Evolutionary conservation across 2,888 invertebrate genomes (phyloP), one percentile per base, ranked within the genome.

Genomic region (Cantharis nigra): DNA sequence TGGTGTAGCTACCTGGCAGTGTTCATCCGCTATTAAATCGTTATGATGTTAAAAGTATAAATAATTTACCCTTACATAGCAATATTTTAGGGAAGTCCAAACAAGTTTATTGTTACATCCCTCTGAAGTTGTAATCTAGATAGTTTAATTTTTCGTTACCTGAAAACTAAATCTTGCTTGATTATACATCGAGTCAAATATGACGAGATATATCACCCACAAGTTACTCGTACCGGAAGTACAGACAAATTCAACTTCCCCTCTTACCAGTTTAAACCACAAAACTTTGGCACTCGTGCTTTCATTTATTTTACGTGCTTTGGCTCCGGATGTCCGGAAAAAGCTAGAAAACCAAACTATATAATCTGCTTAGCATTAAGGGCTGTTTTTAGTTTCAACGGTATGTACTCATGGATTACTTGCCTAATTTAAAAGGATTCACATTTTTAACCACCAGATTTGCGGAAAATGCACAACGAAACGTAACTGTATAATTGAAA

Each of bases 111-210:
- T 26, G 23, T 23, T 23, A 23, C 23, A 23, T 23, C 23, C 23
- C 23, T 0, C 7, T 23, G 23, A 23, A 23, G 23, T 23, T 23
- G 23, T 23, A 23, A 23, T 23, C 7, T 20, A 20, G 20, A 23
- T 23, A 5, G 13, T 13, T 33, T 10, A 10, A 11, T 33, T 33
- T 33, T 13, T 33, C 13, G 4, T 11, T 11, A 11, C 10, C 11
- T 4, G 23, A 65, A 65, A 65, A 18, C 18, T 65, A 63, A 76
- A 28, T 69, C 26, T 62, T 33, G 33, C 73, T 65, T 76, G 78
- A 79, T 78, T 78, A 76, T 49, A 49, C 49, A 49, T 49, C 9
- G 71, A 79, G 78, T 80, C 78, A 80, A 79, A 79, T 78, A 80
- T 78, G 78, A 77, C 75, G 72, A 77, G 75, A 73, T 80, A 71